phyloP scores from a whole-genome alignment of 2,888 invertebrate species.

The Brassicogethes aeneus region DNA sequence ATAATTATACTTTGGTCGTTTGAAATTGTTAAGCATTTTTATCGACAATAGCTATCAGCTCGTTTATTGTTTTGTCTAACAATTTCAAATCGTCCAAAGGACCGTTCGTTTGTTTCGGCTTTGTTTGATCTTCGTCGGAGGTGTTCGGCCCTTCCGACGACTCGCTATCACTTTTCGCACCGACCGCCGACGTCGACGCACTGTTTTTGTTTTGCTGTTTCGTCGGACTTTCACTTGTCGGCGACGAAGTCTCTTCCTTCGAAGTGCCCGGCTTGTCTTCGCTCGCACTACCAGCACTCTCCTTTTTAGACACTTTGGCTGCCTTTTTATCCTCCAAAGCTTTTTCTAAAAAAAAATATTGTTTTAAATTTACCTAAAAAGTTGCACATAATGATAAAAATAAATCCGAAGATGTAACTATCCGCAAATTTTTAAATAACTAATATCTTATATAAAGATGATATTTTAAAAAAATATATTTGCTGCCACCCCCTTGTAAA shows the following conservation, averaged over 20 bases:
- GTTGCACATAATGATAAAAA: too few relatives aligned
- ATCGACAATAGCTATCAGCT: slow-evolving; percentile 36
- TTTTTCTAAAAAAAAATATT: background rate
- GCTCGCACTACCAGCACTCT: slow-evolving; percentile 11
- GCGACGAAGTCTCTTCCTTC: slow-evolving; percentile 26
- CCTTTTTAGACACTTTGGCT: slow-evolving; percentile 9
- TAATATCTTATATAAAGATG: too few relatives aligned
- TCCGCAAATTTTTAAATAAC: too few relatives aligned
- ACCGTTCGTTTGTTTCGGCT: slow-evolving; percentile 22
- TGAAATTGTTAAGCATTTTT: slow-evolving; percentile 31
- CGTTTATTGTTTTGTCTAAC: slow-evolving; percentile 35
- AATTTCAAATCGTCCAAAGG: slow-evolving; percentile 33
- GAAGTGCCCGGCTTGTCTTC: slow-evolving; percentile 24
- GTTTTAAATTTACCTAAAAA: too few relatives aligned
- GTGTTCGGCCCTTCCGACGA: slow-evolving; percentile 32
- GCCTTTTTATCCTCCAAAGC: background rate
- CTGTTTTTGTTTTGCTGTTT: slow-evolving; percentile 14
- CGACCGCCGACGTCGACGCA: too few relatives aligned
- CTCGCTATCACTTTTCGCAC: slow-evolving; percentile 27
- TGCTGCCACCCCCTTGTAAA: too few relatives aligned
- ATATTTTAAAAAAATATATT: too few relatives aligned
- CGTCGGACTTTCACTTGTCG: slow-evolving; percentile 14
- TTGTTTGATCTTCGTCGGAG: slow-evolving; percentile 28
- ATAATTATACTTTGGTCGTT: slow-evolving; percentile 22
- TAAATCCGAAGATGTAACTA: too few relatives aligned